Base-by-base conservation (phyloP, 2,888 invertebrate genomes). In the Melipona bicolor region DNA sequence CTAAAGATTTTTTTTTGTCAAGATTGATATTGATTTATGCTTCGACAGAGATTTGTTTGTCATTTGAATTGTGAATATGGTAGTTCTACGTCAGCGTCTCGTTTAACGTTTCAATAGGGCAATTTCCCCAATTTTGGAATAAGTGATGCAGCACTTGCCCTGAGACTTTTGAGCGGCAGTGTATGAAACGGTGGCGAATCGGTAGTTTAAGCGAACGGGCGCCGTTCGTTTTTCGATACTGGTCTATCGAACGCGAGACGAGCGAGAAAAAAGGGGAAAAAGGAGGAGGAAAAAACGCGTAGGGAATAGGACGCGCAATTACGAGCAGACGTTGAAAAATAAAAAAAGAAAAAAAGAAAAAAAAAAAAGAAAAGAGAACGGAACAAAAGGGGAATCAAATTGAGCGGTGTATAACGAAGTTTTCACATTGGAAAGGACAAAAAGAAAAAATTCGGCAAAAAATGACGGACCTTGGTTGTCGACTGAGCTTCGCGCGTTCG, bases 391-490 rank as follows among this genome's bases (percentile, higher is more conserved):
- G 19, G 32, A 68, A 68, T 76, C 49, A 32, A 32, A 36, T 19
- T 3, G 68, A 36, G 2, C 2, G 56, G 59, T 4, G 21, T 43
- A 43, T 15, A 74, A 75, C 36, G 69, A 72, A 62, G 19, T 32
- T 70, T 62, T 21, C 21, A 43, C 43, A 24, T 17, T 6, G 24
- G 24, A 27, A 19, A 19, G 52, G 52, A 19, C 5, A 52, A 19
- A 19, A 19, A 52, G 52, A 52, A 24, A 61, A 24, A 61, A 9
- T 24, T 24, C n/a, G 50, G 17, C 52, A 32, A 75, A 64, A 64
- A 72, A 54, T 59, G 72, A 87, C 90, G 90, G 88, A 91, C 90
- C 91, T 92, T 85, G 84, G 76, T 86, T 87, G 81, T 77, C 79
- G 81, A 85, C 27, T 76, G 85, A 88, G 82, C 86, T 83, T 90